Evolutionary conservation across 2,888 invertebrate genomes (phyloP).

Genomic region (Eupithecia centaureata): DNA sequence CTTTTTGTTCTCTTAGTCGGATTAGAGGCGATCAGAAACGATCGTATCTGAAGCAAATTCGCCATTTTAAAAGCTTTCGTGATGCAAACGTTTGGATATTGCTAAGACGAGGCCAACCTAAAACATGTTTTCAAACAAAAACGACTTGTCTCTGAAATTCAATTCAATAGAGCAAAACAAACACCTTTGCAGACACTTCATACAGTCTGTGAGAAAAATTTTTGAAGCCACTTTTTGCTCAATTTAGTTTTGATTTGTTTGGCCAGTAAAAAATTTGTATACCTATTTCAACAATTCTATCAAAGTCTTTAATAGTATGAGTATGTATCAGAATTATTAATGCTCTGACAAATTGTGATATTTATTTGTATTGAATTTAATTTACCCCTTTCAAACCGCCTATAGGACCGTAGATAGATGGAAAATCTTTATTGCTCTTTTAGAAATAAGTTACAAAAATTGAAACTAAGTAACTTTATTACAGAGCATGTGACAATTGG

Average conservation of each 20-base stretch:
- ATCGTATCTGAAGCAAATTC: neutral
- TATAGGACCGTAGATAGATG: too few species aligned
- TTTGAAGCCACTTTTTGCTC: slow-evolving; percentile 31
- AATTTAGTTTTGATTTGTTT: neutral
- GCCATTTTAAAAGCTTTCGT: neutral
- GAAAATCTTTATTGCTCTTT: too few species aligned
- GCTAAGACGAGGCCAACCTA: neutral
- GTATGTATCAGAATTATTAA: too few species aligned
- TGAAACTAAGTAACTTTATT: too few species aligned
- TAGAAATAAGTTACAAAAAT: too few species aligned
- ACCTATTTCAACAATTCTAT: too few species aligned
- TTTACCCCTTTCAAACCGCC: too few species aligned
- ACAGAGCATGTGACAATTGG: too few species aligned
- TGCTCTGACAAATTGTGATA: too few species aligned
- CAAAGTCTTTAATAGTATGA: too few species aligned
- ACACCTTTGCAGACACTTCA: slow-evolving; percentile 46
- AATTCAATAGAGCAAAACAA: slow-evolving; percentile 59
- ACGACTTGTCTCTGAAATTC: slow-evolving; percentile 39
- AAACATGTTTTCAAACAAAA: neutral
- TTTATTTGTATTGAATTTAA: too few species aligned
- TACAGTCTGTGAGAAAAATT: slow-evolving; percentile 53
- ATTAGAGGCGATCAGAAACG: neutral
- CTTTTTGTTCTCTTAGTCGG: neutral
- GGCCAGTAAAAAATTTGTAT: neutral
- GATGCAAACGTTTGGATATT: neutral